These are phyloP conservation scores for Dreissena rostriformis DNA, from an alignment of 1,140 invertebrate species.

Conservation along the genomic window DNA sequence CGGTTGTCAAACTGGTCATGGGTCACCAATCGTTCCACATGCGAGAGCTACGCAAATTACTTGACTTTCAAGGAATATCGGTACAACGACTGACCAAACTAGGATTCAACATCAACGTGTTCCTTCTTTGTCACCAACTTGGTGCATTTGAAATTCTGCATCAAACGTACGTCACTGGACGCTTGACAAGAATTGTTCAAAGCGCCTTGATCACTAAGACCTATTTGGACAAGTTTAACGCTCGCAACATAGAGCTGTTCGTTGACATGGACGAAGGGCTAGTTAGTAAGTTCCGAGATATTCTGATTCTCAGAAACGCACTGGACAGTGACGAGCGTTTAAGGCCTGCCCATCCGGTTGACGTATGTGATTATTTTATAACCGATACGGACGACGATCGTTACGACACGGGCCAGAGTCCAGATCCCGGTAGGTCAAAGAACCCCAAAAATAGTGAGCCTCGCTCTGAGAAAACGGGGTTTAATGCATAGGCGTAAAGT, in stretches of 20 bases:
- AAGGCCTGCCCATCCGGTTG: conserved; percentile 12
- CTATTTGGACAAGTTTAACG: conserved; percentile 24
- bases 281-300: conserved; percentile 43
- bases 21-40: conserved; percentile 16
- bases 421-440: not conserved
- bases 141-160: conserved; percentile 51
- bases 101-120: conserved; percentile 46
- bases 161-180: conserved; percentile 36
- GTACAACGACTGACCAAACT: conserved; percentile 34
- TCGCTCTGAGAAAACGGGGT: no score
- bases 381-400: conserved; percentile 33
- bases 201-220: conserved; percentile 14
- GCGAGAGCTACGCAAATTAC: conserved; percentile 19
- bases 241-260: conserved; percentile 25
- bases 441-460: not conserved
- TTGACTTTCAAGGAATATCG: conserved; percentile 34
- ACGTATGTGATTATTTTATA: conserved; percentile 30
- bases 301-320: conserved; percentile 20
- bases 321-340: not conserved
- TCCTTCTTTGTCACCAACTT: conserved; percentile 20
- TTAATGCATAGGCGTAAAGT: no score
- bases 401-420: not conserved
- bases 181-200: conserved; percentile 39
- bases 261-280: conserved; percentile 33
- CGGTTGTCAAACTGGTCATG: conserved; percentile 36